phyloP scores from a whole-genome alignment of 2,797 vertebrate genomes.

The Propithecus deckenii region DNA sequence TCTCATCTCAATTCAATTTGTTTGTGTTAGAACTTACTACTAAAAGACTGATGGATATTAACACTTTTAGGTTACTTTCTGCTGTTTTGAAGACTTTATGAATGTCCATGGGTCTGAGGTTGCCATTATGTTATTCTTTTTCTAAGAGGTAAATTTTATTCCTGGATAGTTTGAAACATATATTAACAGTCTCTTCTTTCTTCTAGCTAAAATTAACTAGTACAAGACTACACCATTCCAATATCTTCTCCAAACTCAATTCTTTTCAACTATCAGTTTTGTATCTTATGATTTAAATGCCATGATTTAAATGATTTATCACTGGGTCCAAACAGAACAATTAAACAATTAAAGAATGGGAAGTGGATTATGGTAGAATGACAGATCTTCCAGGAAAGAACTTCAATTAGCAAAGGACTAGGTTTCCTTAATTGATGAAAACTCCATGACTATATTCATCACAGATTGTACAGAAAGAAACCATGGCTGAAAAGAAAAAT shows the following conservation, averaged over 20 bases:
- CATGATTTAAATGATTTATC: not conserved
- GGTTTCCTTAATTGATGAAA: not conserved
- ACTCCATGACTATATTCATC: not conserved
- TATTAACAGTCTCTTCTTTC: not conserved
- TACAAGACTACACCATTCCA: not conserved
- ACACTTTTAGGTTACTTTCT: not conserved
- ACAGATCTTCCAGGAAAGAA: not conserved
- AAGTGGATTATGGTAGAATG: not conserved
- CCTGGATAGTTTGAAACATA: not conserved
- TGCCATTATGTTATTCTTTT: not conserved
- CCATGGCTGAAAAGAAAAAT: not conserved
- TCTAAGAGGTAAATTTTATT: not conserved
- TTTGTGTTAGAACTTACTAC: not conserved
- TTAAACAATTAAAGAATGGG: not conserved
- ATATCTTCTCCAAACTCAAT: not conserved
- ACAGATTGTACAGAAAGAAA: not conserved
- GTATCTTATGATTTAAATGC: not conserved
- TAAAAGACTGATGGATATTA: not conserved
- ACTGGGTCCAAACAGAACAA: not conserved
- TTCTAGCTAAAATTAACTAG: not conserved
- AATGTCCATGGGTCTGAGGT: not conserved
- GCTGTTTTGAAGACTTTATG: not conserved
- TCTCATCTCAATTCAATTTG: not conserved
- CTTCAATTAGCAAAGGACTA: not conserved
- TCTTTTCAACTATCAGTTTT: not conserved